Conservation (phyloP, 2,113 vertebrate species). For the Machaerirhynchus nigripectus region DNA sequence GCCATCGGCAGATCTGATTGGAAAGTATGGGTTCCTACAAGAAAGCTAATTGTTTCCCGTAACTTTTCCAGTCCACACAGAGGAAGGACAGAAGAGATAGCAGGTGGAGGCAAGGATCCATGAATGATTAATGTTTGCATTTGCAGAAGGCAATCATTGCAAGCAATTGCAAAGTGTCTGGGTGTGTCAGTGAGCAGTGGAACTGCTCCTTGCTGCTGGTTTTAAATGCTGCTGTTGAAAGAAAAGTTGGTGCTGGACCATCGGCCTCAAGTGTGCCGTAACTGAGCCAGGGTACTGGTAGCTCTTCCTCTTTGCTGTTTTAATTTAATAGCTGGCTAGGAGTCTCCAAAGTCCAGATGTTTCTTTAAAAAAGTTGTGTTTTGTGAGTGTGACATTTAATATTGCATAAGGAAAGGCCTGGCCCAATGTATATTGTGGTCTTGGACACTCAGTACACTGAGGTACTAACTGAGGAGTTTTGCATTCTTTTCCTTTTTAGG, state of each 20-base stretch:
- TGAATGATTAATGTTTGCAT: background rate
- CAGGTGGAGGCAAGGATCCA: background rate
- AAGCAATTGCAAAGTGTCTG: background rate
- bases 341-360: background rate
- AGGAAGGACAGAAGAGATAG: background rate
- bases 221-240: background rate
- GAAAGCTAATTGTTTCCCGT: background rate
- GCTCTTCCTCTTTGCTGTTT: background rate
- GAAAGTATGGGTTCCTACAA: background rate
- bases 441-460: background rate
- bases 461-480: background rate
- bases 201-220: background rate
- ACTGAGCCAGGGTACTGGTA: background rate
- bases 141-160: background rate
- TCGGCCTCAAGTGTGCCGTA: background rate
- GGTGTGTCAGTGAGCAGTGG: background rate
- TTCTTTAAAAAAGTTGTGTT: background rate
- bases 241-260: background rate
- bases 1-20: background rate
- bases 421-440: background rate
- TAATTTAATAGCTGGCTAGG: background rate
- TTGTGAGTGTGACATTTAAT: background rate
- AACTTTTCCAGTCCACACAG: background rate
- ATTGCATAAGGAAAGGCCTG: background rate
- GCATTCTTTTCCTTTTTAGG: background rate